phyloP scores from a whole-genome alignment of 2,113 vertebrate genomes.

The Pelecanus crispus region DNA sequence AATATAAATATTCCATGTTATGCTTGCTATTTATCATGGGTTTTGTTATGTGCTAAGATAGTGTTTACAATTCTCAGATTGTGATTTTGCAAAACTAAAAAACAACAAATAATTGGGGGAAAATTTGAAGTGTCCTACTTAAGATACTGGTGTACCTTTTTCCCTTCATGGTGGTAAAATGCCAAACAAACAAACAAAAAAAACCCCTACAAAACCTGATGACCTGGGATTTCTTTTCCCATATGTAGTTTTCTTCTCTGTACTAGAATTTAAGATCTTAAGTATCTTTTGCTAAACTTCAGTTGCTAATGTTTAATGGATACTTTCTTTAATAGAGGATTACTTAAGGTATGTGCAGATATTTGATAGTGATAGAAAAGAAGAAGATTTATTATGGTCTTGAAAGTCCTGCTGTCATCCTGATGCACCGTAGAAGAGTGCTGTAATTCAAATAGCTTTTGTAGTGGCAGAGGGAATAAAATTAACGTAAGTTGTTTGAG shows the following conservation, averaged over 20 bases:
- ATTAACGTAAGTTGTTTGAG: neutral
- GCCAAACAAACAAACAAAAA: neutral
- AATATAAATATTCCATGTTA: neutral
- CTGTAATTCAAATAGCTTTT: neutral
- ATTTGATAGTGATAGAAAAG: neutral
- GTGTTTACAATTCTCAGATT: neutral
- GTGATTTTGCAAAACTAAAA: neutral
- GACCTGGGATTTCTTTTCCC: neutral
- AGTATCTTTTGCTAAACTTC: neutral
- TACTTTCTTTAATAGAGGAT: neutral
- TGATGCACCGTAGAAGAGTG: neutral
- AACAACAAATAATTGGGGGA: neutral
- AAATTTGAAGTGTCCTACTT: neutral
- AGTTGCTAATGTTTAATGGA: neutral
- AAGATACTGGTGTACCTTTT: neutral
- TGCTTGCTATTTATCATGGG: neutral
- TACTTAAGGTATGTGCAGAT: neutral
- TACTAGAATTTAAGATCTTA: neutral
- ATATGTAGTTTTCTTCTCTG: neutral
- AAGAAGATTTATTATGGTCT: neutral
- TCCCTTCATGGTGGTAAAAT: neutral
- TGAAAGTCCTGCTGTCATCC: neutral
- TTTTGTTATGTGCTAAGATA: neutral
- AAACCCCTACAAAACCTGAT: no score
- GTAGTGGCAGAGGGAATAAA: neutral